Evolutionary conservation across 2,888 invertebrate species (phyloP), one percentile per base, ranked within the genome.

Genomic region (Blastobasis lacticolella): DNA sequence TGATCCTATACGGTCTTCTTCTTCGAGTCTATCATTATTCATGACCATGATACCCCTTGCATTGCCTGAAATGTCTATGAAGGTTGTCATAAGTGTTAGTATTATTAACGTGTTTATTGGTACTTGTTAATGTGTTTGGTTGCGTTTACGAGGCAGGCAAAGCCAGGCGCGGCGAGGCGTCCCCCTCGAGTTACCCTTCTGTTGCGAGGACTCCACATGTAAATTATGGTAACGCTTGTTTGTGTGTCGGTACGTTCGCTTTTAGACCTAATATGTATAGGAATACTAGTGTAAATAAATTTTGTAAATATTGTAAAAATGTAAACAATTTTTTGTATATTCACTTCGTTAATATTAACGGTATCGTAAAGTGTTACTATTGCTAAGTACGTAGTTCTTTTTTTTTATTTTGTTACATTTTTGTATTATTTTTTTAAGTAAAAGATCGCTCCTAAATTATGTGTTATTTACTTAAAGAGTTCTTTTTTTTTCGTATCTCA

Each of bases 271-370:
- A 42, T 52, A 37, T 48, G 46, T 37, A 47, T 55, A 50, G 40
- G 36, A 49, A 40, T 40, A 40, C 40, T 9, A 40, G 45, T 74
- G 73, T 78, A 79, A 69, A 78, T 78, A 76, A 48, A 57, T 56
- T 67, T 64, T 82, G 81, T 76, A 82, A 67, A 82, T 67, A 75
- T 66, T 78, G 76, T 75, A 76, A 66, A 72, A 71, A 71, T 60
- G 70, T 65, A 70, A 67, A 67, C 70, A 69, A 71, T 64, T 67
- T n/a, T 78, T 67, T 78, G 78, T 79, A 80, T 78, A 78, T 74
- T 73, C 64, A 66, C 68, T 69, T 69, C 62, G 69, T 69, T 71
- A 71, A 69, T 70, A 71, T 69, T 54, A 64, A 7, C 5, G n/a
- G 9, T 42, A 42, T 5, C 10, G 9, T 7, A 42, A 40, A 8